Conservation (phyloP, 1,140 invertebrate genomes). For the Drosophila cardini region DNA sequence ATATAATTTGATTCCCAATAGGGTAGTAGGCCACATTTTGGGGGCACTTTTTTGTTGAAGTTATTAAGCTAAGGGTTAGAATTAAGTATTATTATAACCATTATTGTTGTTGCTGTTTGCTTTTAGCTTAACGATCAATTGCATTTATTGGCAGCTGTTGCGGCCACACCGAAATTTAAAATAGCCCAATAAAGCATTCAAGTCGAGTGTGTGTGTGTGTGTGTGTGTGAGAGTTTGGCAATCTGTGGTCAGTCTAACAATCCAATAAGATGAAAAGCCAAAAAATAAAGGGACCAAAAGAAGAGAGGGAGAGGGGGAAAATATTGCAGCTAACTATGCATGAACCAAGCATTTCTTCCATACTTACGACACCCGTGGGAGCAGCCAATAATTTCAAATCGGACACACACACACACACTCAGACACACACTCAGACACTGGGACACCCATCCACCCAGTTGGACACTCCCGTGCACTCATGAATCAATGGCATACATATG, state of each 20-base stretch:
- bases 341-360: slow-evolving; percentile 54
- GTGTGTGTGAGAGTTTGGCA: slow-evolving; percentile 37
- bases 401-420: slow-evolving; percentile 53
- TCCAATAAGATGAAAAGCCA: slow-evolving; percentile 74
- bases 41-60: not conserved
- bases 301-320: not conserved
- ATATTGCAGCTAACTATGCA: slow-evolving; percentile 61
- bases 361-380: slow-evolving; percentile 82
- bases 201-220: slow-evolving; percentile 25
- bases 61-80: slow-evolving; percentile 23
- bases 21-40: not conserved
- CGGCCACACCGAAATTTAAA: slow-evolving; percentile 60
- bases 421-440: slow-evolving; percentile 21
- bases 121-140: slow-evolving; percentile 65
- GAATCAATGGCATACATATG: slow-evolving; percentile 73
- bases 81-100: not conserved
- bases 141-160: slow-evolving; percentile 65
- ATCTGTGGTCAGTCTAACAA: slow-evolving; percentile 71
- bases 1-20: not conserved
- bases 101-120: slow-evolving; percentile 16
- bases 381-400: slow-evolving; percentile 83
- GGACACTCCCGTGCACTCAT: slow-evolving; percentile 54
- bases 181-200: slow-evolving; percentile 60
- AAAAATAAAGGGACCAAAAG: slow-evolving; percentile 18
- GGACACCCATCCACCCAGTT: slow-evolving; percentile 2